Conservation (phyloP, 64 coral and sea anemone species). For the Anthopleura sola region DNA sequence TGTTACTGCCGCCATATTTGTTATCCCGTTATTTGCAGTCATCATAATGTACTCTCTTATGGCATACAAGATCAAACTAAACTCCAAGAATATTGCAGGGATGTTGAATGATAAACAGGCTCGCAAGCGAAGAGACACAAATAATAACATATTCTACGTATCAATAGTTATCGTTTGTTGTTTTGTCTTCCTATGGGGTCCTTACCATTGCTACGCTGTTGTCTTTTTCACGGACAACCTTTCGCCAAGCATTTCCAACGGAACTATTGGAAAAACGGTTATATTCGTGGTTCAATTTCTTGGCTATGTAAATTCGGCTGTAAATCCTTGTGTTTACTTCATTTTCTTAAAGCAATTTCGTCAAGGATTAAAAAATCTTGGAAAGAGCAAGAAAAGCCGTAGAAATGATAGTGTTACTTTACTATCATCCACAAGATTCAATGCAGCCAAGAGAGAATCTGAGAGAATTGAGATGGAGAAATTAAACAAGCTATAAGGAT, state of each 20-base stretch:
- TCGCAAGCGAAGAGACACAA: not conserved
- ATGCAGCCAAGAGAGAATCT: no score
- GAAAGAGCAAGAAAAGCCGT: no score
- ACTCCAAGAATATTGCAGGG: not conserved
- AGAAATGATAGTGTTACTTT: no score
- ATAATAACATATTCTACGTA: not conserved
- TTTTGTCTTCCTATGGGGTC: conserved; percentile 12
- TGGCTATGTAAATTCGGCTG: not conserved
- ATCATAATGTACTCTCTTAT: not conserved
- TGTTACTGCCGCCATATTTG: not conserved
- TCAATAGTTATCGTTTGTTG: not conserved
- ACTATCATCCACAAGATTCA: no score
- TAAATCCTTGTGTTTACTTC: not conserved
- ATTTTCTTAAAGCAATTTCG: not conserved
- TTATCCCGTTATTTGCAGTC: not conserved
- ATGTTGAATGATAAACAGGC: not conserved
- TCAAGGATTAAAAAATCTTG: not conserved
- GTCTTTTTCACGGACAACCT: not conserved
- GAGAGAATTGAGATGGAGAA: no score
- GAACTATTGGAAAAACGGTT: not conserved
- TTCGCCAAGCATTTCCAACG: not conserved
- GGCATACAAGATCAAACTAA: not conserved
- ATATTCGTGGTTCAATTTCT: not conserved
- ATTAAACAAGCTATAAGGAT: no score
- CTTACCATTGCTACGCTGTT: not conserved